These are phyloP conservation scores for Idris sp. DNA, from an alignment of 1,140 invertebrate genomes.

Conservation along the genomic window DNA sequence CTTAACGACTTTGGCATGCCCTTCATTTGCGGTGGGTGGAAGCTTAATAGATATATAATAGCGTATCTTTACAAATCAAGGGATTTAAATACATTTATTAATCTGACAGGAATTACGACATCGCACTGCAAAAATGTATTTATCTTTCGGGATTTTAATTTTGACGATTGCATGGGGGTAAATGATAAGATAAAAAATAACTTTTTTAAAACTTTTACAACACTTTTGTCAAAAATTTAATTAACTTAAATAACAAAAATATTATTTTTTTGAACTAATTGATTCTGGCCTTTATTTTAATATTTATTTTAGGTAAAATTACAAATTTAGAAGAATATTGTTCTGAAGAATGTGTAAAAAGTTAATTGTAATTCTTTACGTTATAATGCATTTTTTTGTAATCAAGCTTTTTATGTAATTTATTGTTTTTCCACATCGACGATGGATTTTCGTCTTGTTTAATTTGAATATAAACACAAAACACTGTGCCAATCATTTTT, in stretches of 20 bases:
- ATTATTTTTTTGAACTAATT: no score
- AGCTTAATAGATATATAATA: constrained; percentile 56
- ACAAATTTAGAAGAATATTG: no score
- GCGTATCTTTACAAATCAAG: constrained; percentile 54
- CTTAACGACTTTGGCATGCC: constrained; percentile 49
- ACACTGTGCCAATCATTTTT: constrained; percentile 8
- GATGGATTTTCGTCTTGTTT: background rate
- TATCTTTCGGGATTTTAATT: constrained; percentile 38
- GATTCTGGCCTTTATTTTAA: no score
- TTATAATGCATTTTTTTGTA: no score
- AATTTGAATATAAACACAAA: constrained; percentile 3
- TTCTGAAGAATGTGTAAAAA: no score
- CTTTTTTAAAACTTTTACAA: no score
- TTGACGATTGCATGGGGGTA: constrained; percentile 12
- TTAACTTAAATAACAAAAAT: no score
- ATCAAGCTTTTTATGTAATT: no score
- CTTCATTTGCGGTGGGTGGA: constrained; percentile 46
- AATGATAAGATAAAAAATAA: no score
- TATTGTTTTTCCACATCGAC: background rate
- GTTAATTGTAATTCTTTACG: no score
- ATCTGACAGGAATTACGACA: constrained; percentile 44
- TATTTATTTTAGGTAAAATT: no score
- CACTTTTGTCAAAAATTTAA: no score
- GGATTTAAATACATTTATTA: constrained; percentile 55
- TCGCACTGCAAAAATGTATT: constrained; percentile 31